Base-by-base conservation (phyloP, 2,888 invertebrate genomes). In the Diplolepis rosae region DNA sequence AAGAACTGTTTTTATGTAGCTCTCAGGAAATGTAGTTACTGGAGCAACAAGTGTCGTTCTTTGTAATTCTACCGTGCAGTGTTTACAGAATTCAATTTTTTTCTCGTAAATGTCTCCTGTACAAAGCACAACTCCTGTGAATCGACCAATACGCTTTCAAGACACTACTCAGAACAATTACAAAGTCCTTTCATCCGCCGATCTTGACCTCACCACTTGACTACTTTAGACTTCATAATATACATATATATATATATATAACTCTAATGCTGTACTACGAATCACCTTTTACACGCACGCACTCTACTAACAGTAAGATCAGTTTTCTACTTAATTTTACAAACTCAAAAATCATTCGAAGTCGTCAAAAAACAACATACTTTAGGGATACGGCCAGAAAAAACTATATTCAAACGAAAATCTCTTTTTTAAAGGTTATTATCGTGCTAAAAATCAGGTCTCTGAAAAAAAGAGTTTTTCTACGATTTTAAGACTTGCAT, bases 1-100 rank as follows among this genome's bases (percentile, higher is more conserved):
- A 39, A 61, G 35, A 61, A 61, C 61, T 61, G 61, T 61, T 61
- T 61, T 61, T 61, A 61, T 61, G 39, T 27, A 39, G 24, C 61
- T 61, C n/a, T 61, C 35, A 39, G 61, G 61, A 61, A 61, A 61
- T 13, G 61, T 39, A 61, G 61, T 61, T 61, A 61, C 61, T 61
- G 61, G 61, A 61, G 61, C 61, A 61, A 61, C 61, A 61, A 61
- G 61, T 61, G 61, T 61, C 61, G 61, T 61, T 61, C 35, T 39
- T 39, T 61, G 39, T 61, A 61, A 61, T 61, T 61, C 35, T 61
- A 39, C 39, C 24, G 35, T 7, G n/a, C n/a, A n/a, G 35, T 61
- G 39, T 61, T 61, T 39, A 39, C 39, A 61, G 61, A 61, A 61
- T 61, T 61, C 61, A 35, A 39, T 39, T 39, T 61, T 61, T 61